Base-by-base conservation (phyloP, 2,888 invertebrate species). In the Cotesia congregata region DNA sequence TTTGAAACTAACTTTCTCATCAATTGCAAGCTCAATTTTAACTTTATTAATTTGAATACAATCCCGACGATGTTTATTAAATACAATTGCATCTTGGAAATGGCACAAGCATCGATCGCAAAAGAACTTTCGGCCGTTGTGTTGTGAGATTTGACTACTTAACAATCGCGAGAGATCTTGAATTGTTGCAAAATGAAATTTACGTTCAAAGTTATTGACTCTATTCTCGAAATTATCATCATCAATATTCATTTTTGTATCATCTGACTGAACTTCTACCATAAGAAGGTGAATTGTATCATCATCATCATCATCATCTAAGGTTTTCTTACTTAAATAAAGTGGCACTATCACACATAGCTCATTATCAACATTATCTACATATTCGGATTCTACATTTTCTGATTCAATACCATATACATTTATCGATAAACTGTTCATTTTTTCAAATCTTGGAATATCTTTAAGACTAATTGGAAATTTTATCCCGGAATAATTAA, bases 401-500 rank as follows among this genome's bases (percentile, higher is more conserved):
- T n/a, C 65, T 0, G 70, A 30, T 5, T 82, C 75, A 40, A 80
- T 59, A 60, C 74, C 77, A 69, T 78, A 83, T 6, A 83, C 77
- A 78, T 83, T 82, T 6, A 83, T 82, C 5, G 70, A 65, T 15
- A 83, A 67, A 65, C 74, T 71, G 77, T 83, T 84, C 60, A 80
- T 12, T 67, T 76, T 67, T 76, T 80, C 81, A 77, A 81, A 84
- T 74, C 80, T 82, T 6, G 70, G 15, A 38, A 81, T 62, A 77
- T 77, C 40, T 7, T 73, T 65, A 15, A 77, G 15, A n/a, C 38
- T 81, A 75, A 20, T 81, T n/a, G n/a, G n/a, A n/a, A n/a, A n/a
- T n/a, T n/a, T n/a, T n/a, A n/a, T n/a, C n/a, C n/a, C n/a, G n/a
- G n/a, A n/a, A n/a, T n/a, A 82, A 61, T 78, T 79, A 17, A 82